These are phyloP conservation scores for Notechis scutatus DNA, from an alignment of 2,113 vertebrate species.

Conservation along the genomic window DNA sequence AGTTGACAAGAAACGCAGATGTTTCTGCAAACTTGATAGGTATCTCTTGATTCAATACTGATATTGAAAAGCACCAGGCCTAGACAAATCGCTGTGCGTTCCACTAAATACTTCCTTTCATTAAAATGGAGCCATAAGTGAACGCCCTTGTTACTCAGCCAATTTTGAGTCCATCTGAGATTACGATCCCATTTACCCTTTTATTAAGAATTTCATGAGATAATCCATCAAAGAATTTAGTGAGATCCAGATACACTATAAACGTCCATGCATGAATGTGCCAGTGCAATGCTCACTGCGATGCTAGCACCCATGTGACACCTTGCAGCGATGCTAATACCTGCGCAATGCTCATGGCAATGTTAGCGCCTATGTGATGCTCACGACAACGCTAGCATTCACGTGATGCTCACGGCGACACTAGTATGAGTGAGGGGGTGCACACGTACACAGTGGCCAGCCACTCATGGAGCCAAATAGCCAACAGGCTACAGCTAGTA, in stretches of 20 bases:
- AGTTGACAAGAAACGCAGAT: not conserved
- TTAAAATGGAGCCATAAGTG: not conserved
- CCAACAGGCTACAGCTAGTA: too few species aligned
- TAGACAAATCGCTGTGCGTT: not conserved
- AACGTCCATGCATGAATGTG: too few species aligned
- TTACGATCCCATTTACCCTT: not conserved
- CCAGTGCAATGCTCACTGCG: too few species aligned
- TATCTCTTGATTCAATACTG: not conserved
- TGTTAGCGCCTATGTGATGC: rapidly evolving
- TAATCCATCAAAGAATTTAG: not conserved
- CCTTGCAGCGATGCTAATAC: too few species aligned
- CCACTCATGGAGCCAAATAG: too few species aligned
- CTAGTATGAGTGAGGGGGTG: too few species aligned
- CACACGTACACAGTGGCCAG: too few species aligned
- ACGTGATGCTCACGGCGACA: rapidly evolving
- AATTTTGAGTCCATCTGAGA: not conserved
- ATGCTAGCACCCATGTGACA: too few species aligned
- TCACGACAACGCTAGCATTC: too few species aligned
- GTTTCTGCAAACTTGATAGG: not conserved
- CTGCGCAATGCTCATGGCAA: too few species aligned
- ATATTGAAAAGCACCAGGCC: not conserved
- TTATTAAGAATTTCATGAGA: not conserved
- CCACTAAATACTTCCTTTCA: not conserved
- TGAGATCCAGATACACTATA: not conserved
- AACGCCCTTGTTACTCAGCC: not conserved